Percentiles rank a stretch among this genome's conserved stretches.
Evolutionary conservation across 2,113 vertebrate genomes (phyloP).

Genomic region (Myxocyprinus asiaticus): DNA sequence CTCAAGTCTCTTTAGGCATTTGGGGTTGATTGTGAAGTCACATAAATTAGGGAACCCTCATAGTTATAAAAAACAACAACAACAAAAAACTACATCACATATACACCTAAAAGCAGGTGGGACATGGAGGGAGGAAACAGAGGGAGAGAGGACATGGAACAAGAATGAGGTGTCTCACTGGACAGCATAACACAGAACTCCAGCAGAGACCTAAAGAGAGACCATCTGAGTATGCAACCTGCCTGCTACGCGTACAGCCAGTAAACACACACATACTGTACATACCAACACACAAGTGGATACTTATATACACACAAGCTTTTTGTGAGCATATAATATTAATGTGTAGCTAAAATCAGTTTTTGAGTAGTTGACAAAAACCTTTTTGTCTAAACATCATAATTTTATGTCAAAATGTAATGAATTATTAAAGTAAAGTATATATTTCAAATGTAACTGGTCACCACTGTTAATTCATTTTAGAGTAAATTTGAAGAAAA

Average conservation of each 20-base stretch:
- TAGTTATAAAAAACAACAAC: neutral
- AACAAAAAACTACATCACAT: conserved; percentile 19
- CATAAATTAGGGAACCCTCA: neutral
- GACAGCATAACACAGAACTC: conserved; percentile 45
- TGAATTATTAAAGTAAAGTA: no score
- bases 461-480: no score
- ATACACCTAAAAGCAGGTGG: conserved; percentile 10
- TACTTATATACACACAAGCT: conserved; percentile 30
- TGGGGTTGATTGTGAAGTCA: no score
- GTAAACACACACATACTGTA: conserved; percentile 24
- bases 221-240: conserved; percentile 70
- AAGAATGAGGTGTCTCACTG: conserved; percentile 32
- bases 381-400: no score
- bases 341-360: neutral
- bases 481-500: no score
- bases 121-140: conserved; percentile 8
- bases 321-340: neutral
- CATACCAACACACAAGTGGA: conserved; percentile 18
- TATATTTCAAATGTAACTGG: no score
- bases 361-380: no score
- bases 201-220: conserved; percentile 58
- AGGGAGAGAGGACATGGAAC: conserved; percentile 29
- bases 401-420: no score
- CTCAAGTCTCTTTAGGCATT: no score
- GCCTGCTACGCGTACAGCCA: conserved; percentile 32